A percentile compares a stretch with the other conserved stretches of the same genome.
Evolutionary conservation across 1,140 invertebrate genomes (phyloP).

Genomic region (Drosophila ficusphila): DNA sequence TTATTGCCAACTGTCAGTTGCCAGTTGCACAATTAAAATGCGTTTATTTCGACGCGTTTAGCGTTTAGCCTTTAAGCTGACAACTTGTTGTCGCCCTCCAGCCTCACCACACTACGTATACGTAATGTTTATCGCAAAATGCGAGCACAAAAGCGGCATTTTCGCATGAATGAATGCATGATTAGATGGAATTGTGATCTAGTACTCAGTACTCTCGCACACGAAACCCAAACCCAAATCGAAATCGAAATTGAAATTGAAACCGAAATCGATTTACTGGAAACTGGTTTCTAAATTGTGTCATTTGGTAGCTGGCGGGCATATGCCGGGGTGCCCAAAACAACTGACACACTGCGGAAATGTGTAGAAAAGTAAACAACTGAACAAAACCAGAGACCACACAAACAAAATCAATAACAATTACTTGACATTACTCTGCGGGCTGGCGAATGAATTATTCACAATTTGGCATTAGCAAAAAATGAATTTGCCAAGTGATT

Average conservation of each 20-base stretch:
- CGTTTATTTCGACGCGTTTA: slow-evolving; percentile 39
- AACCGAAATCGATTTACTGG: slow-evolving; percentile 34
- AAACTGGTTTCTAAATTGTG: slow-evolving; percentile 79
- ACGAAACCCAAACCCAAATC: slow-evolving; percentile 40
- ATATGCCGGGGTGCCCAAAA: slow-evolving; percentile 33
- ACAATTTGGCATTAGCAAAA: slow-evolving; percentile 23
- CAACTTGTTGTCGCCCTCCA: slow-evolving; percentile 31
- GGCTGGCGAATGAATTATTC: slow-evolving; percentile 33
- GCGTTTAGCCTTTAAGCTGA: slow-evolving; percentile 63
- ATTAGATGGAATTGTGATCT: slow-evolving; percentile 56
- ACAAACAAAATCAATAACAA: slow-evolving; percentile 74
- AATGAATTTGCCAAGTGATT: slow-evolving; percentile 30
- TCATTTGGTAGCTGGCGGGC: slow-evolving; percentile 66
- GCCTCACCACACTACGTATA: slow-evolving; percentile 49
- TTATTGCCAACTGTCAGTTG: slow-evolving; percentile 44
- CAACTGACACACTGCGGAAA: slow-evolving; percentile 46
- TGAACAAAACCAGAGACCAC: slow-evolving; percentile 25
- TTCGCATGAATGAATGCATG: slow-evolving; percentile 68
- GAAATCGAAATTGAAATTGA: slow-evolving; percentile 43
- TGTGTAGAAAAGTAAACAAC: slow-evolving; percentile 43
- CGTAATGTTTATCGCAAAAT: slow-evolving; percentile 45
- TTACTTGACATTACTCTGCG: slow-evolving; percentile 72
- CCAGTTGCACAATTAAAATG: slow-evolving; percentile 43
- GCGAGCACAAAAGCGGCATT: slow-evolving; percentile 13
- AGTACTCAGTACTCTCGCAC: slow-evolving; percentile 36